Evolutionary conservation across 2,113 vertebrate genomes (phyloP), one percentile per base, ranked within the genome.

Genomic region (Hepsetus odoe): DNA sequence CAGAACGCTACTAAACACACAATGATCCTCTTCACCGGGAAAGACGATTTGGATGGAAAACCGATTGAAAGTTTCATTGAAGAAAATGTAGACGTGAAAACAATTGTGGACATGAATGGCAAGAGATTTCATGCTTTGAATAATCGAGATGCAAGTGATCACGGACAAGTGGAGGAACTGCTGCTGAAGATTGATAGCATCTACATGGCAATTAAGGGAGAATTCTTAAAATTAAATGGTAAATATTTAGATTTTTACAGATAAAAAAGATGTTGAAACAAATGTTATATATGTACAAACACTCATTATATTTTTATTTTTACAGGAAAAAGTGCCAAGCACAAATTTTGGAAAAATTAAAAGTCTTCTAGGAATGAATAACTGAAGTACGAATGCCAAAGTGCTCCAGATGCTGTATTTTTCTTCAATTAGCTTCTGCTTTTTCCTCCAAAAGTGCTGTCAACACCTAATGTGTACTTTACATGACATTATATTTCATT

Each of bases 11-110:
- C 10, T 28, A 72, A 64, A 24, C 26, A 44, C 35, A 72, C 51
- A 56, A 33, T 81, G 56, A 76, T 81, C 28, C 24, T 76, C 1
- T 72, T 81, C 28, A 76, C 80, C 35, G 49, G 74, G 46, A 61
- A n/a, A 5, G 59, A 76, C 16, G 8, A 58, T 38, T 61, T 81
- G 58, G 35, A 58, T 1, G 66, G 28, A 2, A 58, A 44, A 58
- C 0, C 18, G 12, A 72, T 72, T 66, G 61, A 72, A 33, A 32
- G 0, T 16, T 81, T 71, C 18, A 66, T 81, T 28, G 22, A 72
- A 1, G 26, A 66, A 12, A 64, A 33, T 77, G 6, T 28, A 40
- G 26, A 81, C 14, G 46, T 76, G 12, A 20, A 3, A n/a, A 0
- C 42, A 51, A 2, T 66, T 13, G 44, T 81, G 49, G 24, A 64